phyloP scores from a whole-genome alignment of 2,888 invertebrate genomes.

The Magallana nippona region DNA sequence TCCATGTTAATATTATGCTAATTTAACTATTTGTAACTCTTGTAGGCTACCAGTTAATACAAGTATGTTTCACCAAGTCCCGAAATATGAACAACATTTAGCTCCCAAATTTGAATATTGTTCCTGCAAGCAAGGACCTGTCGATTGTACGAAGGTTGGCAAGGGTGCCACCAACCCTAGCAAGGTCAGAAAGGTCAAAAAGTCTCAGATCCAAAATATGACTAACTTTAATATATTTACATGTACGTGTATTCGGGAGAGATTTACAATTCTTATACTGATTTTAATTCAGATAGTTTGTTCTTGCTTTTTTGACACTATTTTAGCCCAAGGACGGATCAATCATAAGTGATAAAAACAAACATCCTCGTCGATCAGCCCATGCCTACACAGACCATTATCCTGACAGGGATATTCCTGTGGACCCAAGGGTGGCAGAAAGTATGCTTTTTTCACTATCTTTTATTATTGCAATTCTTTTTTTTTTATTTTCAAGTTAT shows the following conservation, averaged over 20 bases:
- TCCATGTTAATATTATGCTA: no score
- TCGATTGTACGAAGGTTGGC: conserved; percentile 42
- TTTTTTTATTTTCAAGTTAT: no score
- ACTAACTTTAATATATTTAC: no score
- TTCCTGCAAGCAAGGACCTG: conserved; percentile 22
- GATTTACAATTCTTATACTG: no score
- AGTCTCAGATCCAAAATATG: not conserved
- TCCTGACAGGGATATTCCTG: conserved; percentile 21
- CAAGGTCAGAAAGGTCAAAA: not conserved
- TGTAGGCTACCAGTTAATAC: not conserved
- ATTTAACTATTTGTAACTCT: not conserved
- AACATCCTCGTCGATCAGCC: not conserved
- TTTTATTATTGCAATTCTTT: no score
- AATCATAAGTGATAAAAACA: not conserved
- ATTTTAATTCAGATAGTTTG: no score
- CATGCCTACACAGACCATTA: conserved; percentile 14
- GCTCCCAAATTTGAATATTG: conserved; percentile 39
- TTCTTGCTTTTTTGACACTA: no score
- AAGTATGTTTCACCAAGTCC: conserved; percentile 42
- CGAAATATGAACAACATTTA: conserved; percentile 34
- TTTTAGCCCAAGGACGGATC: conserved; percentile 1
- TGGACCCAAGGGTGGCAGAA: not conserved
- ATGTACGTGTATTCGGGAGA: no score
- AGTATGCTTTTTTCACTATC: not conserved
- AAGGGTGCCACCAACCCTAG: conserved; percentile 45